These are phyloP conservation scores for Turnix velox DNA, from an alignment of 2,113 vertebrate genomes.

Conservation along the genomic window DNA sequence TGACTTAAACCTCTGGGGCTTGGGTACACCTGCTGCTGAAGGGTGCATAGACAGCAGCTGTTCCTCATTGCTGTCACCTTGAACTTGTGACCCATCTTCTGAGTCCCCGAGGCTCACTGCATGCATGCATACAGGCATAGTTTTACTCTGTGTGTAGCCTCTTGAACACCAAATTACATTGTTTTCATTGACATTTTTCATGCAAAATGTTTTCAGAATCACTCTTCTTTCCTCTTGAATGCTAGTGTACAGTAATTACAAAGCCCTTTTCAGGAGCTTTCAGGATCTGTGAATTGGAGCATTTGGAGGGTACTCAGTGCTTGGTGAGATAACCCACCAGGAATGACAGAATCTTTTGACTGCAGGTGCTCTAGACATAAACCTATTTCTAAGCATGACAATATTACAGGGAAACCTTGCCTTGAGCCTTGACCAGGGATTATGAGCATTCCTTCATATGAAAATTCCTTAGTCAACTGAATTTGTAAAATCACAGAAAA, in stretches of 20 bases:
- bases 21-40: conserved; percentile 47
- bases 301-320: not conserved
- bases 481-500: not conserved
- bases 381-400: not conserved
- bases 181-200: not conserved
- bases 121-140: not conserved
- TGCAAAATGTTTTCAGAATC: not conserved
- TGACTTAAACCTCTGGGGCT: conserved; percentile 44
- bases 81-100: conserved; percentile 40
- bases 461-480: not conserved
- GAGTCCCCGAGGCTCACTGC: not conserved
- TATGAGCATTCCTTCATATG: not conserved
- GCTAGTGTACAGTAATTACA: not conserved
- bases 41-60: conserved; percentile 29
- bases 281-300: not conserved
- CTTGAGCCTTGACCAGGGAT: not conserved
- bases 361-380: not conserved
- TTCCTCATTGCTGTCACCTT: conserved; percentile 29
- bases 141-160: not conserved
- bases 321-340: not conserved
- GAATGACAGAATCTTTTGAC: not conserved
- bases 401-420: not conserved
- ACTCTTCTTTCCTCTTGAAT: not conserved
- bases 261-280: not conserved
- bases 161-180: not conserved